Base-by-base conservation (phyloP, 2,797 vertebrate genomes). In the Gastrophryne carolinensis region DNA sequence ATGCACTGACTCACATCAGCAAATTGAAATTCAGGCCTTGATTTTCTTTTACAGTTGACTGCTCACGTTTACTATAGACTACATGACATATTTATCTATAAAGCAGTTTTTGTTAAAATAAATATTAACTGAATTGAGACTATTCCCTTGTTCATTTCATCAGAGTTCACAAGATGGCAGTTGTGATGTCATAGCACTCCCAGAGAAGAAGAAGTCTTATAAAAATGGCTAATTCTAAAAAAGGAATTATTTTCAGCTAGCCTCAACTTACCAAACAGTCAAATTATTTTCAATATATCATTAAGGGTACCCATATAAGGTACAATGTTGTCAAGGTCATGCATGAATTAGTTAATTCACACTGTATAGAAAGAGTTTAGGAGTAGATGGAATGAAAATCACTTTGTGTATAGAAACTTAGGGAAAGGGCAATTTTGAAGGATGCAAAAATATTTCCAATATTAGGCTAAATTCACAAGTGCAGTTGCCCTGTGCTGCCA, bases 131-230 rank as follows among this genome's bases (percentile, higher is more conserved):
- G 35, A 71, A 29, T 56, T 65, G 23, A 66, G n/a, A 53, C 39
- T 47, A 58, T 75, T 65, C 53, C 54, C 73, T 75, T 75, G 32
- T 75, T 68, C 73, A 21, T 75, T 52, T 30, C 72, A 37, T 75
- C 49, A 75, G 56, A 49, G 63, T 34, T 58, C 53, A 58, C 73
- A 75, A 75, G 73, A 75, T 75, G 73, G 63, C 73, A 75, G 73
- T 75, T 67, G 53, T 60, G 60, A 68, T 52, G 54, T 66, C 73
- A 74, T 57, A 66, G 56, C 52, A 75, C 54, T 67, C 63, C 73
- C 73, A 75, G 73, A 75, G 41, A 75, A 75, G 73, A 58, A 75
- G 73, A 75, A 75, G 57, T 75, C 73, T 75, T 75, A 52, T 30
- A 47, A 21, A 19, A 34, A 34, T 34, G 32, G 10, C 32, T 17